Evolutionary conservation across 2,113 vertebrate genomes (phyloP), one percentile per base, ranked within the genome.

Genomic region (Rhegmatorhina hoffmannsi): DNA sequence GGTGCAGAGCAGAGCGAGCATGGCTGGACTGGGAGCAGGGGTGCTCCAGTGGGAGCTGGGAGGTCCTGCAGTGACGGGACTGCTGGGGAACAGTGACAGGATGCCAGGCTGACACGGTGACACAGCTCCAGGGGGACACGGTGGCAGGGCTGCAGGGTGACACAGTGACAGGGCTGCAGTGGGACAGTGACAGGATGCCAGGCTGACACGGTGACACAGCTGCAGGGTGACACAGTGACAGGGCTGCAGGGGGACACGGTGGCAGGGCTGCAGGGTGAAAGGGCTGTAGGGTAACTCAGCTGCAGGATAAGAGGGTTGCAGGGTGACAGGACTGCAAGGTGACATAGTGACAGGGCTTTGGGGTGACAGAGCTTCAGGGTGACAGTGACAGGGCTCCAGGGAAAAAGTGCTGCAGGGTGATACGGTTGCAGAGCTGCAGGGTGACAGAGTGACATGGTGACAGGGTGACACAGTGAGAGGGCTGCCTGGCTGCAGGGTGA

Each of bases 261-360:
- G 28, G 47, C 33, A 49, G 2, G 8, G 23, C 31, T 56, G 38
- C 16, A 3, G 44, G 9, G 34, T 36, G 47, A 46, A 15, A 67
- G 7, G 9, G 17, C 18, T 40, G 17, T 26, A 73, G 29, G 11
- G 68, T 9, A 13, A 11, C 18, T 11, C 15, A 7, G 17, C 11
- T 31, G 7, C n/a, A 34, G n/a, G 17, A 44, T 53, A 24, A 53
- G 13, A 29, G 24, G 10, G 58, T n/a, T 34, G 31, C 7, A 52
- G 55, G 56, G 56, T 34, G 56, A n/a, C 44, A 36, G 0, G 3
- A 15, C 5, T 34, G 49, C 64, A 26, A 6, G 20, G 7, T 13
- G 13, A 4, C n/a, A 55, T 0, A 16, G n/a, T 11, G 4, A 0
- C 17, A 40, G 0, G 1, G 11, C 4, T 26, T 18, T 16, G 33